These are phyloP conservation scores for Margarornis squamiger DNA, from an alignment of 2,797 vertebrate species.

Conservation along the genomic window DNA sequence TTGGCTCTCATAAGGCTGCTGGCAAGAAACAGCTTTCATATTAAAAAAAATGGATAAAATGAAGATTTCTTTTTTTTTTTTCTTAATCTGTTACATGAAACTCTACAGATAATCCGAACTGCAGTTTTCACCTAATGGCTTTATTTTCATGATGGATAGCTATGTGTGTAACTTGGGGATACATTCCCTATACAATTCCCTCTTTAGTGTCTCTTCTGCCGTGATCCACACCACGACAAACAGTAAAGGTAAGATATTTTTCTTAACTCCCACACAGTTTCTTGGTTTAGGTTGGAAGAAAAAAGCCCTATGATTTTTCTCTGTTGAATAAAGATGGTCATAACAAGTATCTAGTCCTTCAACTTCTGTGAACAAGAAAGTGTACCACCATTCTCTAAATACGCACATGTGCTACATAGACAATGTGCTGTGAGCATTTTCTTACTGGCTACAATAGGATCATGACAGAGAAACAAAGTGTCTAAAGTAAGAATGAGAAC, in stretches of 20 bases:
- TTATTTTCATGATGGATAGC: too few species aligned
- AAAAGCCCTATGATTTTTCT: background rate
- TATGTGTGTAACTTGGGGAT: too few species aligned
- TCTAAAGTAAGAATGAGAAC: background rate
- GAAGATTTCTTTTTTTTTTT: background rate
- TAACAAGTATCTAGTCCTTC: background rate
- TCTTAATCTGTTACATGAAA: fast-evolving
- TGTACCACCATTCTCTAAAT: background rate
- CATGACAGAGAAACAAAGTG: background rate
- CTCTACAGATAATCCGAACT: background rate
- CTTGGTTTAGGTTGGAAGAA: background rate
- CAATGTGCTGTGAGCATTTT: background rate
- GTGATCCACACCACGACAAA: background rate
- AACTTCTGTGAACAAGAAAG: background rate
- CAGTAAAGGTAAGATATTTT: background rate
- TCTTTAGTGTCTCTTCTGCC: background rate
- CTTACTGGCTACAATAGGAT: background rate
- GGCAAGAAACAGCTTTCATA: background rate
- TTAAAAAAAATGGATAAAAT: background rate
- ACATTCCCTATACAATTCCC: too few species aligned
- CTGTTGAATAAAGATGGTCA: background rate
- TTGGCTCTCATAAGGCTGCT: background rate
- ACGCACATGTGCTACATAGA: background rate
- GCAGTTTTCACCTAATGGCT: background rate
- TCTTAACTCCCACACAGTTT: background rate